Conservation (phyloP, 1,140 invertebrate genomes). For the Caenorhabditis elegans region DNA sequence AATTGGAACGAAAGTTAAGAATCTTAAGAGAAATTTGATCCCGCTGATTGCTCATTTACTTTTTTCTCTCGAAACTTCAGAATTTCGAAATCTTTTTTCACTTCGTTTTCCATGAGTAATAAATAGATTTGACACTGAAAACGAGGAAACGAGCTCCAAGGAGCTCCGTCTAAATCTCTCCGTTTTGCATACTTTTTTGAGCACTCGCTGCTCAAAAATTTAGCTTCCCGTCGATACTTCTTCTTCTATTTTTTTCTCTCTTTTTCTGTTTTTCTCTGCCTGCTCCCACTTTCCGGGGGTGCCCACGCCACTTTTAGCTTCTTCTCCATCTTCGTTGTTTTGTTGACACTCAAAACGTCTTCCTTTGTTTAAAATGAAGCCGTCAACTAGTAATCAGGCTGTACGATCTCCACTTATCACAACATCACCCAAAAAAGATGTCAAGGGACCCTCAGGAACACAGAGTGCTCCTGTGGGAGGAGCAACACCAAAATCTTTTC, state of each 20-base stretch:
- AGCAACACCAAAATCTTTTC: background rate
- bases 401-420: constrained; percentile 26
- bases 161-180: background rate
- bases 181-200: background rate
- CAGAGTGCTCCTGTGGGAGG: background rate
- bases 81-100: background rate
- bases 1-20: too few relatives aligned
- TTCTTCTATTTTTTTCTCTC: background rate
- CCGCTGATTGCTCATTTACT: too few relatives aligned
- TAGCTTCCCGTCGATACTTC: constrained; percentile 20
- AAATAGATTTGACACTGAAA: constrained; percentile 27
- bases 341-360: background rate
- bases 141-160: background rate
- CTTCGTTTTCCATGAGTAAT: constrained; percentile 6
- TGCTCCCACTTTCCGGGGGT: background rate
- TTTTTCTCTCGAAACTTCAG: background rate
- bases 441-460: background rate
- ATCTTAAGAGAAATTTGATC: too few relatives aligned
- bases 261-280: constrained; percentile 16
- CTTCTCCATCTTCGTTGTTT: constrained; percentile 3
- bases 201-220: background rate
- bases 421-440: background rate
- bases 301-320: constrained; percentile 26
- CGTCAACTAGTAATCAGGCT: constrained; percentile 10
- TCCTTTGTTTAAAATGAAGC: background rate